Base-by-base conservation (phyloP, 2,888 invertebrate species). In the Sicus ferrugineus region DNA sequence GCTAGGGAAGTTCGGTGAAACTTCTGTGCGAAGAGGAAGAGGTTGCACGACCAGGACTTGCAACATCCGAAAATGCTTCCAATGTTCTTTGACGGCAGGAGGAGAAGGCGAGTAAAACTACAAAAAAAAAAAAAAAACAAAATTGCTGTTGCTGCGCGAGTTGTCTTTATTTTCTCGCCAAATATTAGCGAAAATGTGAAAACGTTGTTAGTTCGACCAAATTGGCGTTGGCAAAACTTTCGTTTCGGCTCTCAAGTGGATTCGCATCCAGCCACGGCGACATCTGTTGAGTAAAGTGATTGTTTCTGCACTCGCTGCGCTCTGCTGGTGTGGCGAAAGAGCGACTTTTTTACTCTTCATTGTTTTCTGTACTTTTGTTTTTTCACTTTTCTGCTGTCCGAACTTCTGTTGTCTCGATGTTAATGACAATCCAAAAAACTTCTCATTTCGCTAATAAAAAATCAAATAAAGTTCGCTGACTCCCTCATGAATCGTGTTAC, bases 131-230 rank as follows among this genome's bases (percentile, higher is more conserved):
- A n/a, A n/a, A n/a, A n/a, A n/a, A n/a, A n/a, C n/a, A n/a, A n/a
- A n/a, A 19, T 46, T 46, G 61, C 26, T 42, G 38, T 14, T 42
- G 38, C 38, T 61, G 30, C 30, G 56, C 30, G 1, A n/a, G 19
- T 56, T 38, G 38, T 42, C 42, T 42, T 38, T 34, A 38, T 42
- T 61, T 38, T 61, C 38, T 42, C n/a, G n/a, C n/a, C n/a, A 26
- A 61, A 61, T 61, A 61, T 61, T 61, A 42, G 61, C 50, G 64
- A 50, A 62, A 64, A 64, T 64, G 64, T 48, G 64, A 52, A 64
- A 64, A 64, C 21, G 50, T 64, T 64, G 64, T 64, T 64, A 64
- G 64, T 34, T 64, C 19, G 64, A 64, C 64, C 64, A 64, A 52
- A 62, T 62, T 62, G 62, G 62, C 46, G 28, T 26, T n/a, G 19